Percentiles rank a stretch among this genome's conserved stretches.
These are phyloP conservation scores for Cremastinae sp. DNA, from an alignment of 2,888 invertebrate genomes.

Conservation along the genomic window DNA sequence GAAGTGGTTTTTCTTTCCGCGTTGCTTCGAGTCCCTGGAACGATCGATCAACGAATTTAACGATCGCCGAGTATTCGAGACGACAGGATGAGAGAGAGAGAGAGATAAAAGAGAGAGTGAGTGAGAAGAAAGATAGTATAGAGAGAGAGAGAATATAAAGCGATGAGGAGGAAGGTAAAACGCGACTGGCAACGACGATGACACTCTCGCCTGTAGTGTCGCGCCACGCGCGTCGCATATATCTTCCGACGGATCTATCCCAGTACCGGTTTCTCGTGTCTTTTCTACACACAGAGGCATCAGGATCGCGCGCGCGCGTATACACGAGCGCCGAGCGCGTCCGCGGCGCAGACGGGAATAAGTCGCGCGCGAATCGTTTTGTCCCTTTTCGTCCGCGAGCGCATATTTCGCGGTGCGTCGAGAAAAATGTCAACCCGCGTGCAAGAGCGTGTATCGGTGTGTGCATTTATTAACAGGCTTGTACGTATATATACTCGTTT, in stretches of 20 bases:
- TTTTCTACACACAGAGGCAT: conserved; percentile 22
- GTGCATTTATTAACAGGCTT: neutral
- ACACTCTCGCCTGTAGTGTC: conserved; percentile 59
- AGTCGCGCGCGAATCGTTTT: conserved; percentile 28
- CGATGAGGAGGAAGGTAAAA: conserved; percentile 9
- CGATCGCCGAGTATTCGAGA: conserved; percentile 68
- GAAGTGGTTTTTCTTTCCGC: conserved; percentile 26
- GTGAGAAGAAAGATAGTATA: neutral
- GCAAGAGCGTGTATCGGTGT: neutral
- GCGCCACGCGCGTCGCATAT: conserved; percentile 62
- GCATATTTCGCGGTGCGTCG: conserved; percentile 34
- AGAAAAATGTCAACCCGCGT: too few relatives aligned
- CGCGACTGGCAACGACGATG: conserved; percentile 47
- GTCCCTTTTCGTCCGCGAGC: conserved; percentile 47
- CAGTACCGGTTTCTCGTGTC: conserved; percentile 61
- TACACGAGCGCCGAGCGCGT: conserved; percentile 5
- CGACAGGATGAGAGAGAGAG: conserved; percentile 40
- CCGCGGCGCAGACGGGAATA: conserved; percentile 14
- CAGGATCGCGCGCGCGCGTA: neutral
- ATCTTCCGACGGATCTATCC: conserved; percentile 61
- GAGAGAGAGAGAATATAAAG: conserved; percentile 3
- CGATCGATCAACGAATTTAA: conserved; percentile 74
- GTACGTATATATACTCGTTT: neutral
- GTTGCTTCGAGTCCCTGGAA: conserved; percentile 32
- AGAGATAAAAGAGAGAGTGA: conserved; percentile 5